phyloP scores from a whole-genome alignment of 1,140 invertebrate genomes.

The Drosophila bocqueti region DNA sequence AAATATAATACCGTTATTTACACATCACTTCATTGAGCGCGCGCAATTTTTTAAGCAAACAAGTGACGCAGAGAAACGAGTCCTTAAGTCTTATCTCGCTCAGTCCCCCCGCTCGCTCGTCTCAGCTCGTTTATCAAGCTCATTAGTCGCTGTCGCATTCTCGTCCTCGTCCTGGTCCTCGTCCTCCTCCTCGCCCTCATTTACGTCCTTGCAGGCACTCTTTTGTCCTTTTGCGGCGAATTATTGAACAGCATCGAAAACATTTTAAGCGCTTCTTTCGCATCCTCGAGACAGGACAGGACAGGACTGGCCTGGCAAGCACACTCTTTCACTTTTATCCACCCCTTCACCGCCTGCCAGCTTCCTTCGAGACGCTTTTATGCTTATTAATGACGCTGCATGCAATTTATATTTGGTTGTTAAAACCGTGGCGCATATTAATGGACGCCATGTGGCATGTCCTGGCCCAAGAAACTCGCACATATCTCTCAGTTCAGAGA shows the following conservation, averaged over 20 bases:
- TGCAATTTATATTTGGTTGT: constrained; percentile 73
- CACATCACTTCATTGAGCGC: constrained; percentile 66
- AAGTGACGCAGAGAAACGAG: constrained; percentile 14
- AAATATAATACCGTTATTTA: constrained; percentile 64
- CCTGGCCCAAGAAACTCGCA: background rate
- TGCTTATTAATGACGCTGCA: constrained; percentile 78
- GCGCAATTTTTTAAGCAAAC: constrained; percentile 53
- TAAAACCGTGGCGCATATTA: constrained; percentile 50
- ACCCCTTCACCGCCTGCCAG: background rate
- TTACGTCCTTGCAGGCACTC: constrained; percentile 1
- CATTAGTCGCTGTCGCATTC: constrained; percentile 57
- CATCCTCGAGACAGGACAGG: constrained; percentile 22
- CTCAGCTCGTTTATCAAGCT: constrained; percentile 57
- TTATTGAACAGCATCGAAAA: constrained; percentile 83
- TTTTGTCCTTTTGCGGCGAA: constrained; percentile 60
- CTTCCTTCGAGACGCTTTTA: constrained; percentile 57
- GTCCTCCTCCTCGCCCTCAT: constrained; percentile 31
- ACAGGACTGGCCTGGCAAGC: background rate
- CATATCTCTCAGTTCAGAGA: background rate
- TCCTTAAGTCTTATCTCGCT: constrained; percentile 28
- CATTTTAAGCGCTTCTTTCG: constrained; percentile 68
- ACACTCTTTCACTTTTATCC: background rate
- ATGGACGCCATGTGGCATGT: constrained; percentile 25
- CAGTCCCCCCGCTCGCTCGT: constrained; percentile 9
- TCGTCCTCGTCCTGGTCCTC: constrained; percentile 13